phyloP scores from a whole-genome alignment of 2,888 invertebrate genomes.

The Tenthredo livida region DNA sequence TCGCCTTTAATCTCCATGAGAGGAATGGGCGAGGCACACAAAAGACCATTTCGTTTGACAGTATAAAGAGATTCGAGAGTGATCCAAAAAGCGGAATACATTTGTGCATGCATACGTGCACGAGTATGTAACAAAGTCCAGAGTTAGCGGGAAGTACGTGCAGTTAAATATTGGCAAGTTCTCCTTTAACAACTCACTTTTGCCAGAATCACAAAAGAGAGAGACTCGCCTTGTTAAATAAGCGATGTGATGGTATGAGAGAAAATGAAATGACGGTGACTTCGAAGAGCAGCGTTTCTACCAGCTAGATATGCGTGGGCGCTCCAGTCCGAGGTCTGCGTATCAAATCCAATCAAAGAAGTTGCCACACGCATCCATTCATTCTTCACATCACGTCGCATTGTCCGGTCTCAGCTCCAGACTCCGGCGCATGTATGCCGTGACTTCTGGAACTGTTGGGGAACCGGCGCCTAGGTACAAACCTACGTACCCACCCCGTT shows the following conservation, averaged over 20 bases:
- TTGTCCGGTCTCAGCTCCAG: slow-evolving; percentile 58
- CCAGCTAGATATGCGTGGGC: slow-evolving; percentile 64
- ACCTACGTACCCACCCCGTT: background rate
- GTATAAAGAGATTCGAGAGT: background rate
- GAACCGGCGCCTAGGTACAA: slow-evolving; percentile 24
- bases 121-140: background rate
- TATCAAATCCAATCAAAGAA: slow-evolving; percentile 75
- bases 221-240: background rate
- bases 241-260: background rate
- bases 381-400: slow-evolving; percentile 59
- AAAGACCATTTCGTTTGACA: background rate
- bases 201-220: background rate
- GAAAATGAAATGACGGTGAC: background rate
- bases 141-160: background rate
- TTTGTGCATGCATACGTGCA: background rate
- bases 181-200: slow-evolving; percentile 24
- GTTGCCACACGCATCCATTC: slow-evolving; percentile 60
- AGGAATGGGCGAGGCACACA: background rate
- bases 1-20: background rate
- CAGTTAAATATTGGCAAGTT: background rate
- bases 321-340: slow-evolving; percentile 65
- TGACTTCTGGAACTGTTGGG: background rate
- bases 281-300: background rate
- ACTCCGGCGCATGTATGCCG: background rate
- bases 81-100: background rate